Percentiles rank a stretch among this genome's conserved stretches.
phyloP scores from a whole-genome alignment of 2,888 invertebrate species.

The Polyommatus iphigenia region DNA sequence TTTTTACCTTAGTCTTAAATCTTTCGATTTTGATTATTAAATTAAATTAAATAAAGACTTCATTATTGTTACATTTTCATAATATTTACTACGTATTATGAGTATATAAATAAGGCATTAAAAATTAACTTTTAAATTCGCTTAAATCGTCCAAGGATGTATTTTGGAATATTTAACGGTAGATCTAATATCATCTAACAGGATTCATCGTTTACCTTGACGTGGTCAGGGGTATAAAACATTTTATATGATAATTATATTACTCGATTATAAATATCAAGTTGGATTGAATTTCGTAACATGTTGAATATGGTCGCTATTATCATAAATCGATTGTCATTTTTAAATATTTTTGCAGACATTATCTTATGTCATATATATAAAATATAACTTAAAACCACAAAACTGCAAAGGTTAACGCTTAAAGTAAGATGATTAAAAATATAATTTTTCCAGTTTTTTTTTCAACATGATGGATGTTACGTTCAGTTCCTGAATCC shows the following conservation, averaged over 20 bases:
- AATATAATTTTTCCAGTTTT: neutral
- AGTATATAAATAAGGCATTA: neutral
- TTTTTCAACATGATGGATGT: neutral
- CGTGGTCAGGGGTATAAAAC: conserved; percentile 3
- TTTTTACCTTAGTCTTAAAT: too few species aligned
- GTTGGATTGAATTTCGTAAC: neutral
- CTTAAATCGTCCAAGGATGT: conserved; percentile 25
- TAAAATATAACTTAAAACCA: neutral
- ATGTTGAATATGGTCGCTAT: neutral
- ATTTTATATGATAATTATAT: neutral
- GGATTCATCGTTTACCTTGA: conserved; percentile 9
- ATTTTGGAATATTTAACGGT: conserved; percentile 5
- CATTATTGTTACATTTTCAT: neutral
- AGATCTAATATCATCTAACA: neutral
- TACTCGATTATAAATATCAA: neutral
- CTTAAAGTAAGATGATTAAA: neutral
- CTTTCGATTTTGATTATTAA: too few species aligned
- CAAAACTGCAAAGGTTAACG: neutral
- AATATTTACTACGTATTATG: neutral
- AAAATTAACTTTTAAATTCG: conserved; percentile 18
- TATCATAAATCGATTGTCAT: neutral
- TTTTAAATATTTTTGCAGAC: neutral
- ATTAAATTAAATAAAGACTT: too few species aligned
- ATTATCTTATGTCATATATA: neutral
- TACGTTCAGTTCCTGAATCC: neutral